A percentile compares a stretch with the other conserved stretches of the same genome.
Conservation (phyloP, 2,797 vertebrate genomes). For the Hoplostethus mediterraneus region DNA sequence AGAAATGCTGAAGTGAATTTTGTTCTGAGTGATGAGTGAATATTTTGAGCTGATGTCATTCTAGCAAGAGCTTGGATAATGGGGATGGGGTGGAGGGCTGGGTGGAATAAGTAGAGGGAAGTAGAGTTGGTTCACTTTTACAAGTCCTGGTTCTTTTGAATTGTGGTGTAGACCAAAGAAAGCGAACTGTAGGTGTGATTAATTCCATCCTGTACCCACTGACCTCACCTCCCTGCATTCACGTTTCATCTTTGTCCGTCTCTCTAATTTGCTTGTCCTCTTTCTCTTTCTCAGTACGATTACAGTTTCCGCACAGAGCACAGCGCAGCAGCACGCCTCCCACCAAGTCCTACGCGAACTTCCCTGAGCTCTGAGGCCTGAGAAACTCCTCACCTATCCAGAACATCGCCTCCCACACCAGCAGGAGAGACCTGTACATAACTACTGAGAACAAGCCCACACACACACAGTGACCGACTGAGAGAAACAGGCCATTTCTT, state of each 20-base stretch:
- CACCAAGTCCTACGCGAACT: conserved; percentile 93
- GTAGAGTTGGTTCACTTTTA: too few relatives aligned
- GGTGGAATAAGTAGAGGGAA: too few relatives aligned
- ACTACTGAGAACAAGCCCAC: conserved; percentile 63
- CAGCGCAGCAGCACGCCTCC: conserved; percentile 94
- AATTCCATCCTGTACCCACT: too few relatives aligned
- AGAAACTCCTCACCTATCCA: conserved; percentile 7
- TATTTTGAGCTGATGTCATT: too few relatives aligned
- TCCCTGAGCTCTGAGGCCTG: conserved; percentile 89
- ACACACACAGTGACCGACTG: not conserved
- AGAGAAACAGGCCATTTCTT: not conserved
- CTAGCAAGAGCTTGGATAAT: too few relatives aligned
- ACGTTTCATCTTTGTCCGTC: not conserved
- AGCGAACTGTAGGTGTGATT: too few relatives aligned
- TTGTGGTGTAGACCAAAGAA: too few relatives aligned
- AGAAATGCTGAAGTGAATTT: too few relatives aligned
- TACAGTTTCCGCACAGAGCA: conserved; percentile 99
- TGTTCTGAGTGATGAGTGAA: too few relatives aligned
- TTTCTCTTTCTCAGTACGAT: conserved; percentile 87
- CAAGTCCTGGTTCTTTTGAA: too few relatives aligned
- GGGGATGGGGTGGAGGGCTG: too few relatives aligned
- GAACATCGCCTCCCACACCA: conserved; percentile 7
- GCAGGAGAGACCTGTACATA: conserved; percentile 32
- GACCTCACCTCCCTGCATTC: too few relatives aligned
- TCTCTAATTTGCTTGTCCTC: not conserved